Conservation (phyloP, 2,888 invertebrate genomes). For the Torymus texanus region DNA sequence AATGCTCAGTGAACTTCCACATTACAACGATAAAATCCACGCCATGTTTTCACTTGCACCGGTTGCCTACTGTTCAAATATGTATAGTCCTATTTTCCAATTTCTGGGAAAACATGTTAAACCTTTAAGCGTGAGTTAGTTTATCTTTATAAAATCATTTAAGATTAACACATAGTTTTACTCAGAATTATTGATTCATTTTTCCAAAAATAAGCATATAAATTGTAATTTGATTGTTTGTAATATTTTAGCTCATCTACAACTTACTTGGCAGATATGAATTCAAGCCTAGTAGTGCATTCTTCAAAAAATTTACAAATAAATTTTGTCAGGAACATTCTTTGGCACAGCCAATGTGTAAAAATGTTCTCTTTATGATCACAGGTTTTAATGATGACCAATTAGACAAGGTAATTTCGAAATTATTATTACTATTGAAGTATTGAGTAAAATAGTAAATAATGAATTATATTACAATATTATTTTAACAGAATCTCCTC, state of each 20-base stretch:
- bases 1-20: constrained; percentile 70
- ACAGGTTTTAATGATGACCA: constrained; percentile 76
- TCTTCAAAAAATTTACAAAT: constrained; percentile 73
- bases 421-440: too few species aligned
- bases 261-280: constrained; percentile 73
- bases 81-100: constrained; percentile 54
- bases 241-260: constrained; percentile 48
- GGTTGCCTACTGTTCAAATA: constrained; percentile 67
- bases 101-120: neutral
- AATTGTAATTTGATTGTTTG: too few species aligned
- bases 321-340: constrained; percentile 78
- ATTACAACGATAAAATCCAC: constrained; percentile 74
- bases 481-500: constrained; percentile 78
- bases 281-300: constrained; percentile 79
- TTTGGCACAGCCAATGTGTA: constrained; percentile 79
- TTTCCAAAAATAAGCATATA: too few species aligned
- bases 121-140: constrained; percentile 31
- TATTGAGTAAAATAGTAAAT: too few species aligned
- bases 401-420: constrained; percentile 71
- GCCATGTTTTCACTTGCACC: constrained; percentile 72
- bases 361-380: constrained; percentile 81
- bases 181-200: too few species aligned
- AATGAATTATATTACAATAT: too few species aligned
- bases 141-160: too few species aligned
- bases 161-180: too few species aligned